Percentiles rank a stretch among this genome's conserved stretches.
Evolutionary conservation across 2,888 invertebrate genomes (phyloP).

Genomic region (Acrobasis suavella): DNA sequence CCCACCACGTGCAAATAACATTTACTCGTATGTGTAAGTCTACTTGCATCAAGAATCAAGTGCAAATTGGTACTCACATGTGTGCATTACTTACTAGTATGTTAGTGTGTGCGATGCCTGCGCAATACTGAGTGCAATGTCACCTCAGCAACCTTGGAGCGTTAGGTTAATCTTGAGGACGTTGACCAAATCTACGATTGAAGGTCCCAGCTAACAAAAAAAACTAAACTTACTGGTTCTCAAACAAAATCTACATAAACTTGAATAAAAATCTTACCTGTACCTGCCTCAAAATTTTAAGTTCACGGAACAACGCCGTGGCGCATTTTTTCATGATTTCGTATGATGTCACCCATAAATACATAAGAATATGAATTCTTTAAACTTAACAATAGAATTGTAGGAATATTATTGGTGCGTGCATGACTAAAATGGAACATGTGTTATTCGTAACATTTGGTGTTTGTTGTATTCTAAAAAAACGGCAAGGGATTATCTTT

Average conservation of each 20-base stretch:
- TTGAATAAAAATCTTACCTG: background rate
- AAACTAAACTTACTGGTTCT: constrained; percentile 1
- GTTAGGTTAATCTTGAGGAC: constrained; percentile 57
- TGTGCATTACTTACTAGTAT: background rate
- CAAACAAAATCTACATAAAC: background rate
- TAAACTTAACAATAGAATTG: background rate
- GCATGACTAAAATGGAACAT: background rate
- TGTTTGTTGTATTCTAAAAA: too few relatives aligned
- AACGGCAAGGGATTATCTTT: too few relatives aligned
- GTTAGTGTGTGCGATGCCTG: constrained; percentile 43
- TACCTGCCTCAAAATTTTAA: background rate
- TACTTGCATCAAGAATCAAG: constrained; percentile 9
- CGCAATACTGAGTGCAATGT: constrained; percentile 58
- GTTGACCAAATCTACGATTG: constrained; percentile 54
- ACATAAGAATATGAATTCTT: background rate
- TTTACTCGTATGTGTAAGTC: constrained; percentile 1
- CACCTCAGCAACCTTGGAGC: constrained; percentile 62
- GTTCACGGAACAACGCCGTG: background rate
- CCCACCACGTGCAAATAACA: background rate
- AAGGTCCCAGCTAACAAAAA: constrained; percentile 28
- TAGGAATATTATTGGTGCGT: too few relatives aligned
- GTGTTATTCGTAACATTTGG: too few relatives aligned
- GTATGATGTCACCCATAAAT: background rate
- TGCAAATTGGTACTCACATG: constrained; percentile 15
- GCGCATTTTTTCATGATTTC: background rate